Conservation (phyloP, 2,797 vertebrate genomes). For the Cynopterus sphinx region DNA sequence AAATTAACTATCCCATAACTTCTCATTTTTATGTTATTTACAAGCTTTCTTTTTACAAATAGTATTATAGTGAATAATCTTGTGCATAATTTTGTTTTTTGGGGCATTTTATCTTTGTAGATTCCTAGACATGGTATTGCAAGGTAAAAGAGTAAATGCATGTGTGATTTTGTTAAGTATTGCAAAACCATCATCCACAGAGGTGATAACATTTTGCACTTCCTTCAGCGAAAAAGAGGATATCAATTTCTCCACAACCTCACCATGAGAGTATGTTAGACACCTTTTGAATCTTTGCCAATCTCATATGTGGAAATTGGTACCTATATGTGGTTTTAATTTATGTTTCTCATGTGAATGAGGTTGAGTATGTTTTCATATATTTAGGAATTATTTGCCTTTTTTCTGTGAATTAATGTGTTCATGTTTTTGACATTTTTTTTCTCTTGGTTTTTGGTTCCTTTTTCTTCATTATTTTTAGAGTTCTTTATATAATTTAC, state of each 20-base stretch:
- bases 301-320: background rate
- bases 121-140: background rate
- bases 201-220: background rate
- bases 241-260: background rate
- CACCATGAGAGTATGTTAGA: background rate
- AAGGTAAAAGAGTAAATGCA: background rate
- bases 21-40: background rate
- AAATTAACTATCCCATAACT: background rate
- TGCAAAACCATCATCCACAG: background rate
- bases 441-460: background rate
- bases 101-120: background rate
- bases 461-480: slow-evolving; percentile 3
- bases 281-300: background rate
- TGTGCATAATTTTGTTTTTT: background rate
- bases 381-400: background rate
- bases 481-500: background rate
- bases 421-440: background rate
- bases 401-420: background rate
- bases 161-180: slow-evolving; percentile 1
- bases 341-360: background rate
- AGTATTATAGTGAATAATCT: background rate
- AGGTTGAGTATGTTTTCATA: background rate
- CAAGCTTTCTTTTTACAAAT: background rate
- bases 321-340: background rate
- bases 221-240: background rate